A percentile compares a stretch with the other conserved stretches of the same genome.
These are phyloP conservation scores for Heliopora coerulea DNA, from an alignment of 92 coral and sea anemone genomes.

Conservation along the genomic window DNA sequence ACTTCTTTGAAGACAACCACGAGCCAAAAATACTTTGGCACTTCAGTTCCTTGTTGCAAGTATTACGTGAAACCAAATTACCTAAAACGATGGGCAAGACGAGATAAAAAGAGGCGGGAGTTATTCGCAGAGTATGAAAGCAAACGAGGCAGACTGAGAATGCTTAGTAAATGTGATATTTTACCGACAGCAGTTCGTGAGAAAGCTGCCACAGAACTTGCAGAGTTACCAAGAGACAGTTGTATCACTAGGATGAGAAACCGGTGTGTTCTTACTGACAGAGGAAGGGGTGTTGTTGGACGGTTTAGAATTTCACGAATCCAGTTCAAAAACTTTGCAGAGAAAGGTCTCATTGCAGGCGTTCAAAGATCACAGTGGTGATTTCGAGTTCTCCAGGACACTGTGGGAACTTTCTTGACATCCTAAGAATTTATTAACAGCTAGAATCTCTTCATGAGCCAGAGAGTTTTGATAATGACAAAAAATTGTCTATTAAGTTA, in stretches of 20 bases:
- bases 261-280: conserved; percentile 94
- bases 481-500: no score
- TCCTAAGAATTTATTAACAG: no score
- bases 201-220: conserved; percentile 83
- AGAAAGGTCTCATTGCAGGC: conserved; percentile 84
- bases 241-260: conserved; percentile 81
- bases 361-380: conserved; percentile 93
- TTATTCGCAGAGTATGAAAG: conserved; percentile 80
- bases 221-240: conserved; percentile 80
- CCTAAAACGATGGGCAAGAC: conserved; percentile 94
- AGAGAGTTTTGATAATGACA: no score
- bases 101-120: conserved; percentile 84
- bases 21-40: conserved; percentile 56
- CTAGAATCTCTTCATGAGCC: no score
- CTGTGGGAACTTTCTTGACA: no score
- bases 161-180: conserved; percentile 90
- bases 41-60: conserved; percentile 63
- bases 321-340: conserved; percentile 93
- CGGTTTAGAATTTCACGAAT: conserved; percentile 87
- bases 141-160: conserved; percentile 76
- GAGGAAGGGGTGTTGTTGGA: conserved; percentile 93
- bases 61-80: conserved; percentile 90
- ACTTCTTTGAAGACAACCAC: background rate
- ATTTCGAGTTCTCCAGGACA: no score
- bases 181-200: conserved; percentile 82